Evolutionary conservation across 2,113 vertebrate genomes (phyloP), one percentile per base, ranked within the genome.

Genomic region (Herpailurus yagouaroundi): DNA sequence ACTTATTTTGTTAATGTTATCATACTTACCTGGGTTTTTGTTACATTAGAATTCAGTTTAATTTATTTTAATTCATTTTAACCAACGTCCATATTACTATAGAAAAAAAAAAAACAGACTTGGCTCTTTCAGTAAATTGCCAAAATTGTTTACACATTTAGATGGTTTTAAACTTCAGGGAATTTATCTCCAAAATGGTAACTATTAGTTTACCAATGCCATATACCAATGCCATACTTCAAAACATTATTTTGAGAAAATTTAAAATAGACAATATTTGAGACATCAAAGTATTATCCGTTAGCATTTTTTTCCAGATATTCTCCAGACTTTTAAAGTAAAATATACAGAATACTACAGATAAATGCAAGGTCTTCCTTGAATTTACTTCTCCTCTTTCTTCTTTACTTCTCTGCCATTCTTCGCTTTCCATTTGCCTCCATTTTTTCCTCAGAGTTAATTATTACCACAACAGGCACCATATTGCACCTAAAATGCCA

Each of bases 111-210:
- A 33, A 31, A 50, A 57, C 11, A 27, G 4, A 41, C 7, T 68
- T 68, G 60, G 16, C 15, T 79, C 66, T 18, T 36, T 57, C 38
- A 3, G 15, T 52, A 93, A 87, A 63, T 50, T 95, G 29, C 68
- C 45, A 83, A 57, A 73, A 60, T 73, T 68, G 12, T 73, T 60
- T 4, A 90, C 10, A 69, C 21, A n/a, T 73, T 96, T 64, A 69
- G 33, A 86, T 81, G 79, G 9, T 36, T 91, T 93, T 93, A 94
- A 95, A 80, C 16, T 60, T 83, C 14, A 94, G 48, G 41, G 23
- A 66, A 84, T 1, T 84, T 68, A 68, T 69, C 21, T 38, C 11
- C 38, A 11, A 74, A 91, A 68, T 66, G 55, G 2, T n/a, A 27
- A 25, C 60, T 90, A 77, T 33, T 55, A 38, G 2, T 63, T 92